Percentiles rank a stretch among this genome's conserved stretches.
These are phyloP conservation scores for Zoanthus solanderi DNA, from an alignment of 92 coral and sea anemone genomes.

Conservation along the genomic window DNA sequence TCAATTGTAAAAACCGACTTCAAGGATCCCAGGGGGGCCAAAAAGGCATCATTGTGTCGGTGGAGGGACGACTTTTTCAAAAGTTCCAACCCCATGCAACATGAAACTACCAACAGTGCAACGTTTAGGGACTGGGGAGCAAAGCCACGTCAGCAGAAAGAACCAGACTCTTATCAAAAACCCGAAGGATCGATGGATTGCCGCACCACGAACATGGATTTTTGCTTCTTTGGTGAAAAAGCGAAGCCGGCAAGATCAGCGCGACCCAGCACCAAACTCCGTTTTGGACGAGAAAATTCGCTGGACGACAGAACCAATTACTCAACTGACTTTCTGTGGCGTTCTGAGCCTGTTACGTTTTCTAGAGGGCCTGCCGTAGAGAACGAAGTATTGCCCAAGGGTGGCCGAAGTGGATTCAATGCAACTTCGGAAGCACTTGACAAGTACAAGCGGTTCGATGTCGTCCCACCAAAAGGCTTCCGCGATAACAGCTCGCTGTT, in stretches of 20 bases:
- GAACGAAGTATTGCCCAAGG: conserved; percentile 87
- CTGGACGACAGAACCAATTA: conserved; percentile 90
- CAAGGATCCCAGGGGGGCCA: conserved; percentile 80
- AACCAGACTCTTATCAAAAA: conserved; percentile 81
- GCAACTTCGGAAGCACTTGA: conserved; percentile 91
- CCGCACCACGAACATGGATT: conserved; percentile 89
- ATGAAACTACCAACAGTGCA: conserved; percentile 75
- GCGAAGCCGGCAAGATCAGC: conserved; percentile 92
- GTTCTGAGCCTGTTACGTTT: conserved; percentile 69
- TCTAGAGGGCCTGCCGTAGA: conserved; percentile 77
- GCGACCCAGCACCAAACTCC: conserved; percentile 94
- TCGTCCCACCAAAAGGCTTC: conserved; percentile 85
- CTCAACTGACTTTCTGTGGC: conserved; percentile 79
- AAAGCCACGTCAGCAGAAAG: conserved; percentile 73
- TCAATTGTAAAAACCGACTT: conserved; percentile 91
- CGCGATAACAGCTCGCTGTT: conserved; percentile 88
- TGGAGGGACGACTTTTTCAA: conserved; percentile 89
- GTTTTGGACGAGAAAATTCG: conserved; percentile 87
- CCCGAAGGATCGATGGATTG: conserved; percentile 91
- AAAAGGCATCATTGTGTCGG: conserved; percentile 83
- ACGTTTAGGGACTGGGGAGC: conserved; percentile 80
- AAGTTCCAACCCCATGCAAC: conserved; percentile 80
- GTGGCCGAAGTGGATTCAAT: conserved; percentile 46
- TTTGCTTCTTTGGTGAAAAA: conserved; percentile 81
- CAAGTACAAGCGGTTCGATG: conserved; percentile 88